A percentile compares a stretch with the other conserved stretches of the same genome.
phyloP scores from a whole-genome alignment of 2,888 invertebrate genomes.

The Aleiodes alternator region DNA sequence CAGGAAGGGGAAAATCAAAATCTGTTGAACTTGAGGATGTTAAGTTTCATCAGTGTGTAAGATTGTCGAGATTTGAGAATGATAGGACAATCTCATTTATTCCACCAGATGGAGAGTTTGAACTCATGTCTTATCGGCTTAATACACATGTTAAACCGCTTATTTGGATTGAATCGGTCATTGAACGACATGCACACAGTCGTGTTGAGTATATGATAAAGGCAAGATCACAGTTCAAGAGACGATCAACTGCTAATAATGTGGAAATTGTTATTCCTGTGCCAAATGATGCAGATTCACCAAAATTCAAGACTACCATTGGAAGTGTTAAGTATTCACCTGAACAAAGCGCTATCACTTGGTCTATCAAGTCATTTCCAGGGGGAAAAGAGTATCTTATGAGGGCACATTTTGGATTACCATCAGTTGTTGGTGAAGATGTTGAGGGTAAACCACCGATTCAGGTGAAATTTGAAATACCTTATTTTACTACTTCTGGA shows the following conservation, averaged over 20 bases:
- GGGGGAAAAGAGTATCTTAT: constrained; percentile 99
- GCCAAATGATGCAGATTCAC: constrained; percentile 97
- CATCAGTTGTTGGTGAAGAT: constrained; percentile 96
- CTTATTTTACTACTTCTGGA: constrained; percentile 98
- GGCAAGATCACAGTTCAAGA: constrained; percentile 98
- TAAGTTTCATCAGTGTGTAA: constrained; percentile 98
- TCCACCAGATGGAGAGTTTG: constrained; percentile 99
- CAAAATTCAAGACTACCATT: constrained; percentile 98
- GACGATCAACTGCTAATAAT: constrained; percentile 98
- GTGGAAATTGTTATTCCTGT: constrained; percentile 98
- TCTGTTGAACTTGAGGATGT: constrained; percentile 99
- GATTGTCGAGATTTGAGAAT: constrained; percentile 97
- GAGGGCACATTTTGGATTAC: constrained; percentile 98
- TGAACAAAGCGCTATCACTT: constrained; percentile 96
- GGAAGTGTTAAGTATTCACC: constrained; percentile 98
- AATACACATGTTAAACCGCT: constrained; percentile 98
- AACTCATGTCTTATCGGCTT: constrained; percentile 97
- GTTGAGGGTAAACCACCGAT: constrained; percentile 98
- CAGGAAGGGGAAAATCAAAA: constrained; percentile 97
- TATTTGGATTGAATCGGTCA: constrained; percentile 99
- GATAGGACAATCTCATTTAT: constrained; percentile 99
- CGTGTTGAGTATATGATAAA: constrained; percentile 99
- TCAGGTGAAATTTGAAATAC: constrained; percentile 99
- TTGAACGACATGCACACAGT: constrained; percentile 97
- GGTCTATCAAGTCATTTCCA: constrained; percentile 98